Evolutionary conservation across 2,113 vertebrate species (phyloP).

Genomic region (Elgaria multicarinata): DNA sequence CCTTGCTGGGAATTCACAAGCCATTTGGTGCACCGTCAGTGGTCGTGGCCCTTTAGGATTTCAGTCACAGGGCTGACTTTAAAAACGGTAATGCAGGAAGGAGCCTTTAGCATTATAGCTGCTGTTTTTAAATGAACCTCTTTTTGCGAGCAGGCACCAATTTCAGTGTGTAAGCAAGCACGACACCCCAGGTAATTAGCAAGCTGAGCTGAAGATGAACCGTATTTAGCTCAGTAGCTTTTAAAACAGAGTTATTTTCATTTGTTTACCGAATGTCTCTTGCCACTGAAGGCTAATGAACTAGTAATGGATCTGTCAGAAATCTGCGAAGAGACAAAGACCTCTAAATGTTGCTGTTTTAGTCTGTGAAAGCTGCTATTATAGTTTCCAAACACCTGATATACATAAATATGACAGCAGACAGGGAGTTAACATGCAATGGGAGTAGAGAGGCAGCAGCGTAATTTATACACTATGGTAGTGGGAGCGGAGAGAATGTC

Average conservation of each 20-base stretch:
- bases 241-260: slow-evolving; percentile 24
- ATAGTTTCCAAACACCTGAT: slow-evolving; percentile 22
- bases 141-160: neutral
- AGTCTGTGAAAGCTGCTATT: slow-evolving; percentile 17
- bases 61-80: neutral
- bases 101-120: neutral
- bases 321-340: slow-evolving; percentile 24
- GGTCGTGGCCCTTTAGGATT: neutral
- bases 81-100: neutral
- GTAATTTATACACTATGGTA: neutral
- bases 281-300: slow-evolving; percentile 23
- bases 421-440: slow-evolving; percentile 3
- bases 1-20: neutral
- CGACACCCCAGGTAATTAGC: slow-evolving; percentile 14
- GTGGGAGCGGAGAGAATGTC: neutral
- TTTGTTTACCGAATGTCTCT: slow-evolving; percentile 27
- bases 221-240: slow-evolving; percentile 6
- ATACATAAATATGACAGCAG: slow-evolving; percentile 5
- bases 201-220: neutral
- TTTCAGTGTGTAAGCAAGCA: neutral
- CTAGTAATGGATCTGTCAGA: slow-evolving; percentile 27
- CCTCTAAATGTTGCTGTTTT: slow-evolving; percentile 13
- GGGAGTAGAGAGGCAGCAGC: neutral
- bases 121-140: neutral
- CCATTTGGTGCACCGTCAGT: neutral